Evolutionary conservation across 2,113 vertebrate species (phyloP).

Genomic region (Aleadryas rufinucha): DNA sequence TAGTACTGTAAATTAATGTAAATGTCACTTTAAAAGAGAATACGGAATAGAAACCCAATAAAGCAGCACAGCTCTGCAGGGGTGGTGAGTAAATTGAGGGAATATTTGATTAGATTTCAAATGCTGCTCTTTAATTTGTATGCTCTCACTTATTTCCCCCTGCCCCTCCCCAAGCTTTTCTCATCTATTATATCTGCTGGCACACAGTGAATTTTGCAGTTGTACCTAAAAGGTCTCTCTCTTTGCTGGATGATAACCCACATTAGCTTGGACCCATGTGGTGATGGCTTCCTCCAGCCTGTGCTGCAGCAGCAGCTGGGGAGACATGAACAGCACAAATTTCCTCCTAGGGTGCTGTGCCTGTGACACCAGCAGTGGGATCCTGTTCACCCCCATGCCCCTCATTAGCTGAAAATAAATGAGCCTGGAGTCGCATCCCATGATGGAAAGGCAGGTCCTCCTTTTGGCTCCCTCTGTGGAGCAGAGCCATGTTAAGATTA

Average conservation of each 20-base stretch:
- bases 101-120: constrained; percentile 73
- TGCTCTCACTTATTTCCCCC: constrained; percentile 13
- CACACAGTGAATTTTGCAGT: not conserved
- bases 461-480: not conserved
- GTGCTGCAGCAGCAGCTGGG: not conserved
- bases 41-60: constrained; percentile 68
- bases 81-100: constrained; percentile 64
- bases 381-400: not conserved
- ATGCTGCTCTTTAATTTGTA: constrained; percentile 68
- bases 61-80: constrained; percentile 57
- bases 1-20: constrained; percentile 69
- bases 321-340: accelerated
- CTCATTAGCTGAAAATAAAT: accelerated
- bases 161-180: not conserved
- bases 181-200: constrained; percentile 28
- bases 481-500: not conserved
- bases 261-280: not conserved
- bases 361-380: accelerated
- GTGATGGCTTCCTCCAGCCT: not conserved
- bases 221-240: not conserved
- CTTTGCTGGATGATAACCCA: not conserved
- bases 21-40: constrained; percentile 73
- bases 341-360: not conserved
- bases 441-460: not conserved
- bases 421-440: accelerated